phyloP scores from a whole-genome alignment of 2,888 invertebrate species.

The Brachyptera risi region DNA sequence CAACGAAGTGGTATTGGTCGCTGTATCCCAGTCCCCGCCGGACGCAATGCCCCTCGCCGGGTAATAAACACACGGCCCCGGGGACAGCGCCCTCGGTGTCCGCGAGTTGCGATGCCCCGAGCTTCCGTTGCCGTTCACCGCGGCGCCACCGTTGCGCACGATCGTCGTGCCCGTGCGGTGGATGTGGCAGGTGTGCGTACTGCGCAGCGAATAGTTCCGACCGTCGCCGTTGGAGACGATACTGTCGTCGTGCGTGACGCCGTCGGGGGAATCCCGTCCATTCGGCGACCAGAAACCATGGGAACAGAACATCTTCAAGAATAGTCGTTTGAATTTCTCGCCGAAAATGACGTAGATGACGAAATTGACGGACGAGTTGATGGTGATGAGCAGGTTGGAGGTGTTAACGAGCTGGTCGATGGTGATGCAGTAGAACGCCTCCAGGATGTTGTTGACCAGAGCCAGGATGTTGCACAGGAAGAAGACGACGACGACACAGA shows the following conservation, averaged over 20 bases:
- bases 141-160: slow-evolving; percentile 41
- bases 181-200: slow-evolving; percentile 41
- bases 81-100: slow-evolving; percentile 43
- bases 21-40: slow-evolving; percentile 29
- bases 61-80: slow-evolving; percentile 54
- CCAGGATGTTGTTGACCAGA: slow-evolving; percentile 78
- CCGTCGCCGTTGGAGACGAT: slow-evolving; percentile 74
- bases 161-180: slow-evolving; percentile 43
- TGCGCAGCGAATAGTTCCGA: slow-evolving; percentile 59
- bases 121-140: slow-evolving; percentile 34
- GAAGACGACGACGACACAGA: slow-evolving; percentile 92
- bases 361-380: slow-evolving; percentile 97
- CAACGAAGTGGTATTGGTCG: slow-evolving; percentile 23
- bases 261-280: slow-evolving; percentile 63
- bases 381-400: slow-evolving; percentile 89
- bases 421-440: slow-evolving; percentile 67
- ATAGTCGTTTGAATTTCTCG: slow-evolving; percentile 89
- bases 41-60: slow-evolving; percentile 40
- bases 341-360: slow-evolving; percentile 97
- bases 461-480: slow-evolving; percentile 88
- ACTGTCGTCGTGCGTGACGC: slow-evolving; percentile 76
- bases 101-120: slow-evolving; percentile 38
- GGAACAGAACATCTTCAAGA: slow-evolving; percentile 74
- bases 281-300: slow-evolving; percentile 47
- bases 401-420: slow-evolving; percentile 70